Evolutionary conservation across 2,113 vertebrate species (phyloP).

Genomic region (Datnioides undecimradiatus): DNA sequence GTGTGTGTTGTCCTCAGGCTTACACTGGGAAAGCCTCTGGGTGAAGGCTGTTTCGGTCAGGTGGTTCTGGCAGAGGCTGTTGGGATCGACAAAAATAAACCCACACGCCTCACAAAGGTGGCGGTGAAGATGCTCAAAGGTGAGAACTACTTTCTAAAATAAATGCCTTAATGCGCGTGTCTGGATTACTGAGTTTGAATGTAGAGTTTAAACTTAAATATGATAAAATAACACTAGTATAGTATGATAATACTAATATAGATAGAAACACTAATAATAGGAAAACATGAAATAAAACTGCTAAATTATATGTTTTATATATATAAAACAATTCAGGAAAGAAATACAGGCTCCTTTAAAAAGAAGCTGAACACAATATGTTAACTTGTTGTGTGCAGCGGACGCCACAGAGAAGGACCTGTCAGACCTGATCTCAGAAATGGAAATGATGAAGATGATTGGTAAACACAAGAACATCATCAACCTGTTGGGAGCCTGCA

Average conservation of each 20-base stretch:
- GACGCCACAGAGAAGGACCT: slow-evolving; percentile 94
- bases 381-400: slow-evolving; percentile 68
- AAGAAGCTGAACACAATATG: background rate
- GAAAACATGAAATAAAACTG: too few species aligned
- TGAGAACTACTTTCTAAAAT: slow-evolving; percentile 68
- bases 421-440: slow-evolving; percentile 93
- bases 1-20: slow-evolving; percentile 78
- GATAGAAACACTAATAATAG: too few species aligned
- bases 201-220: too few species aligned
- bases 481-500: slow-evolving; percentile 94
- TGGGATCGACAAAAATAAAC: slow-evolving; percentile 91
- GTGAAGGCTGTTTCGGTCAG: slow-evolving; percentile 87
- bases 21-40: slow-evolving; percentile 90
- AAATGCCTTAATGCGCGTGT: background rate
- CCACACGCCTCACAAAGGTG: slow-evolving; percentile 89
- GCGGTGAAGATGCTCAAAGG: slow-evolving; percentile 96
- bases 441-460: slow-evolving; percentile 99
- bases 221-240: too few species aligned
- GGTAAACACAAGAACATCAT: slow-evolving; percentile 97
- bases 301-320: too few species aligned
- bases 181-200: too few species aligned
- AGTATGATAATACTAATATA: too few species aligned
- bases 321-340: background rate
- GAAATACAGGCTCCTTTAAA: background rate
- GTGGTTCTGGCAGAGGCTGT: slow-evolving; percentile 91